Conservation (phyloP, 2,888 invertebrate species). For the Argyresthia goedartella region DNA sequence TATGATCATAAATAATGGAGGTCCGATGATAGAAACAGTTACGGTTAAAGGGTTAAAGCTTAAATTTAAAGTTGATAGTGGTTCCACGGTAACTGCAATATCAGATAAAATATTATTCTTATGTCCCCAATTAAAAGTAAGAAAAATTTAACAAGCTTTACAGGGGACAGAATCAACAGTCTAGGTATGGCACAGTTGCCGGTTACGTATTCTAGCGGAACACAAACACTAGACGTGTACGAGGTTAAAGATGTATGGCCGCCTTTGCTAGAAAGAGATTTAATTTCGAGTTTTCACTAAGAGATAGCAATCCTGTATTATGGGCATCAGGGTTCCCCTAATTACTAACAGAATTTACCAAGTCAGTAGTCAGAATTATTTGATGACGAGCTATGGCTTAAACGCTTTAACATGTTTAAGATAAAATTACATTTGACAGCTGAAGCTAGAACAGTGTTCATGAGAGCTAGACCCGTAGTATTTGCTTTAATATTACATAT, state of each 20-base stretch:
- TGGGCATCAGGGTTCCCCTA: background rate
- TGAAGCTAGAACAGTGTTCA: conserved; percentile 2
- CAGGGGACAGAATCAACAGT: background rate
- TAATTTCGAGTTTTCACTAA: conserved; percentile 5
- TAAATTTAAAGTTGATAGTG: conserved; percentile 7
- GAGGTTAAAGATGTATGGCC: background rate
- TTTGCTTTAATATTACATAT: conserved; percentile 6
- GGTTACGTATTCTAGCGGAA: background rate
- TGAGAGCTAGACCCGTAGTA: conserved; percentile 4
- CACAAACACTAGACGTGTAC: background rate
- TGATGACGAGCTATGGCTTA: background rate
- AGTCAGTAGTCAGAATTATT: background rate
- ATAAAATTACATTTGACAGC: conserved; percentile 4
- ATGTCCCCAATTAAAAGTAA: background rate
- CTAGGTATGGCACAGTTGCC: background rate
- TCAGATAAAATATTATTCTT: background rate
- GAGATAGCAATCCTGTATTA: background rate
- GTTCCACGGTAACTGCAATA: conserved; percentile 2
- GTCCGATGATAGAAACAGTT: conserved; percentile 13
- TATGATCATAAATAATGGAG: conserved; percentile 9
- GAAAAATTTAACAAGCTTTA: background rate
- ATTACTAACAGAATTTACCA: background rate
- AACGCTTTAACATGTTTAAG: background rate
- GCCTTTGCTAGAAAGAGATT: conserved; percentile 6
- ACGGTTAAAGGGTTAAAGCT: conserved; percentile 2